Evolutionary conservation across 2,888 invertebrate genomes (phyloP).

Genomic region (Melanophora roralis): DNA sequence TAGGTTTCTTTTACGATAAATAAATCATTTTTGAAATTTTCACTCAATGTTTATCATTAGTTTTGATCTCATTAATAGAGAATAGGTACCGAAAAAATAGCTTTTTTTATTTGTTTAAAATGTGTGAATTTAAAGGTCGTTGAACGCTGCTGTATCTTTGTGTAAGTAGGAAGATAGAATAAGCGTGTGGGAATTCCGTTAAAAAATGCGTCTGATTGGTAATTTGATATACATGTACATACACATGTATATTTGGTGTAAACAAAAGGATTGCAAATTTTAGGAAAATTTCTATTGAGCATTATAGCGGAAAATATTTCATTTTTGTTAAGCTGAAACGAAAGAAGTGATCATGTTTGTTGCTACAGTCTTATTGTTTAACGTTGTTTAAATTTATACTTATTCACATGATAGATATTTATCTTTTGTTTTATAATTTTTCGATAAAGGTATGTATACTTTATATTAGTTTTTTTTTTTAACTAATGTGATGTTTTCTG

Average conservation of each 20-base stretch:
- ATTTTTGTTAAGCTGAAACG: not conserved
- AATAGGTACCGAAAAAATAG: constrained; percentile 22
- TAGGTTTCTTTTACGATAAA: constrained; percentile 5
- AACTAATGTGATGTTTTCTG: too few relatives aligned
- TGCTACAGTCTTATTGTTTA: constrained; percentile 30
- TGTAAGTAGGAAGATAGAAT: not conserved
- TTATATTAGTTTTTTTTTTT: too few relatives aligned
- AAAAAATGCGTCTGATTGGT: constrained; percentile 34
- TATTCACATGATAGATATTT: too few relatives aligned
- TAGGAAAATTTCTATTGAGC: not conserved
- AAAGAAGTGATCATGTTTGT: constrained; percentile 21
- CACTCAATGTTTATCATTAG: not conserved
- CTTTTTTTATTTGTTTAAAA: constrained; percentile 5
- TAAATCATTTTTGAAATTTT: not conserved
- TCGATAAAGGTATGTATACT: too few relatives aligned
- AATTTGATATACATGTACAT: constrained; percentile 23
- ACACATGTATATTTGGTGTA: not conserved
- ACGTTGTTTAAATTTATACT: too few relatives aligned
- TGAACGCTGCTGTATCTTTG: constrained; percentile 24
- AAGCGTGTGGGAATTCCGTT: constrained; percentile 12
- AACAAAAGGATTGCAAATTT: constrained; percentile 21
- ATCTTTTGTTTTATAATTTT: too few relatives aligned
- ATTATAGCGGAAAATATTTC: constrained; percentile 43
- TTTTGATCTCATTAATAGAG: constrained; percentile 1
- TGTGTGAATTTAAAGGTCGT: constrained; percentile 25